These are phyloP conservation scores for Coelinius sp. DNA, from an alignment of 2,888 invertebrate species.

Conservation along the genomic window DNA sequence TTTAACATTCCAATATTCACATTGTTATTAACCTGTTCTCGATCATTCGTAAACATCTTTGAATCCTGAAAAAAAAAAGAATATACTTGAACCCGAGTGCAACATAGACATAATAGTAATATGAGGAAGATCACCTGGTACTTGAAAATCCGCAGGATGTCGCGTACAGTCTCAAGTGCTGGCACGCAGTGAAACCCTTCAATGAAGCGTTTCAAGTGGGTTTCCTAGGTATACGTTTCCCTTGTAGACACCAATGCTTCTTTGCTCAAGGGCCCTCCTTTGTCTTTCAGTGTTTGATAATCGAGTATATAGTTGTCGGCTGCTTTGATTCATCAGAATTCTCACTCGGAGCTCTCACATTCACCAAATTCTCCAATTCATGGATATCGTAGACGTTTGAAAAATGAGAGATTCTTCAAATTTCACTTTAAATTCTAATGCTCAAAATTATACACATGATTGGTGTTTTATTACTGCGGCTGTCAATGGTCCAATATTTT, in stretches of 20 bases:
- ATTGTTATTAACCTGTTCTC: too few relatives aligned
- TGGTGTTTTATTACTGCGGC: background rate
- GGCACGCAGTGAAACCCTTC: conserved; percentile 33
- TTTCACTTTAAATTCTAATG: background rate
- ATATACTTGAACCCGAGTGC: background rate
- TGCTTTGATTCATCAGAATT: conserved; percentile 33
- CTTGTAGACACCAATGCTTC: conserved; percentile 5
- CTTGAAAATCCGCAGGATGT: conserved; percentile 45
- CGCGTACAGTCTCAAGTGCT: conserved; percentile 35
- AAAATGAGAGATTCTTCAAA: too few relatives aligned
- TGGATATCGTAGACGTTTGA: too few relatives aligned
- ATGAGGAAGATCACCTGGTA: conserved; percentile 46
- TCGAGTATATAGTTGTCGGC: conserved; percentile 20
- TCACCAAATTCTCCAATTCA: background rate
- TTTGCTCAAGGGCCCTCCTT: conserved; percentile 21
- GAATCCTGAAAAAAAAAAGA: too few relatives aligned
- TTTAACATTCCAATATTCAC: too few relatives aligned
- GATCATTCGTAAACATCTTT: too few relatives aligned
- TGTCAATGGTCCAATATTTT: background rate
- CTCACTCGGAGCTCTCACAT: background rate
- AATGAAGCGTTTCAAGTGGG: conserved; percentile 12
- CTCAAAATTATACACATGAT: background rate
- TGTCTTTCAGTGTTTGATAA: conserved; percentile 40
- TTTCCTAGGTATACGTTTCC: conserved; percentile 10
- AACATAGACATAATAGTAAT: conserved; percentile 39